Percentiles rank a stretch among this genome's conserved stretches.
These are phyloP conservation scores for Stenoptilia bipunctidactyla DNA, from an alignment of 2,888 invertebrate species.

Conservation along the genomic window DNA sequence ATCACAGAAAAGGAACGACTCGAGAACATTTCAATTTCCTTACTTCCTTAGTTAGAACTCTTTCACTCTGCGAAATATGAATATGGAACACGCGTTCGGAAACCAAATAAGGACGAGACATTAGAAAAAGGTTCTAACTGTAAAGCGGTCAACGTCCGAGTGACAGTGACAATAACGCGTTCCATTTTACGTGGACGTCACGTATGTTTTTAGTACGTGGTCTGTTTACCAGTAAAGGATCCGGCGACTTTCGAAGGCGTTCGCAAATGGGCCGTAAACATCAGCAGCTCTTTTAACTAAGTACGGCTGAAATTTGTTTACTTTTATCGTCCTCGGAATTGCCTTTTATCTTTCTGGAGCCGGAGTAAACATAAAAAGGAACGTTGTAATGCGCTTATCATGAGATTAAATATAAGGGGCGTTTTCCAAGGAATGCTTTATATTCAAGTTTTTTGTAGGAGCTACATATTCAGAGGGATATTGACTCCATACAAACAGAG, in stretches of 20 bases:
- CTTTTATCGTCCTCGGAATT: constrained; percentile 1
- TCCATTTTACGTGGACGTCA: constrained; percentile 49
- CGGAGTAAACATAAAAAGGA: not conserved
- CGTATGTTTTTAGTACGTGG: constrained; percentile 45
- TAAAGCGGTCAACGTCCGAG: constrained; percentile 55
- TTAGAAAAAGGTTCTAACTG: constrained; percentile 52
- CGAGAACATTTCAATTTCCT: constrained; percentile 19
- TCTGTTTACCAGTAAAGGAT: constrained; percentile 24
- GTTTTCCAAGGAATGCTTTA: not conserved
- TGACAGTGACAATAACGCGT: constrained; percentile 56
- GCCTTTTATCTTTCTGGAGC: not conserved
- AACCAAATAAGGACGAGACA: constrained; percentile 30
- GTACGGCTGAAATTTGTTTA: not conserved
- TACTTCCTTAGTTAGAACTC: constrained; percentile 19
- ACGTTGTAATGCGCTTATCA: not conserved
- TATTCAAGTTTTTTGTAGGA: not conserved
- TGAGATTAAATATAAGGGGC: not conserved
- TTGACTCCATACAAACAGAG: no score
- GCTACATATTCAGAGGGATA: no score
- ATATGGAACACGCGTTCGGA: constrained; percentile 48
- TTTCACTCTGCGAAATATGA: constrained; percentile 46
- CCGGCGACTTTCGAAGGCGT: constrained; percentile 45
- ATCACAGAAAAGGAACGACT: not conserved
- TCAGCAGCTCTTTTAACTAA: not conserved
- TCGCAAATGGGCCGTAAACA: constrained; percentile 1